These are phyloP conservation scores for Drosophila sp. DNA, from an alignment of 1,140 invertebrate species.

Conservation along the genomic window DNA sequence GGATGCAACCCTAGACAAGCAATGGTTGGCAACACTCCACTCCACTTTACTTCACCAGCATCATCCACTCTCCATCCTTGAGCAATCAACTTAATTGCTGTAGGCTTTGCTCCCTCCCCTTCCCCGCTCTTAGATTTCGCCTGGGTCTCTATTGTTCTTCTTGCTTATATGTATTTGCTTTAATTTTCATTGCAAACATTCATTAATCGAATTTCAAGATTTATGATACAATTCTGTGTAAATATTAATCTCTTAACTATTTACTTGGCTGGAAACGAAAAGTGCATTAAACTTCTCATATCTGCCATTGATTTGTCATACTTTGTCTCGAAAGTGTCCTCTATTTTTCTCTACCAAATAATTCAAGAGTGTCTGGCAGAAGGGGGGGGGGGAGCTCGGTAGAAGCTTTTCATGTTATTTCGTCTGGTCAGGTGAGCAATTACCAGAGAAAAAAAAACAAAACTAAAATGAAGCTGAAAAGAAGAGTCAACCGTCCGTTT, in stretches of 20 bases:
- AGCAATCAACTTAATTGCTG: conserved; percentile 77
- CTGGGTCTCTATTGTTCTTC: conserved; percentile 39
- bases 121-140: not conserved
- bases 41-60: not conserved
- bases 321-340: conserved; percentile 56
- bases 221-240: conserved; percentile 64
- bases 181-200: conserved; percentile 69
- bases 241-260: conserved; percentile 73
- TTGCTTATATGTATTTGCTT: not conserved
- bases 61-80: conserved; percentile 33
- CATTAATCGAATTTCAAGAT: conserved; percentile 80
- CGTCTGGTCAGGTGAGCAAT: conserved; percentile 47
- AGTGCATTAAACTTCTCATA: conserved; percentile 69
- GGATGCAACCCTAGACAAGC: conserved; percentile 55
- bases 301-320: conserved; percentile 67
- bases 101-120: conserved; percentile 35
- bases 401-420: conserved; percentile 33
- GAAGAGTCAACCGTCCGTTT: conserved; percentile 34
- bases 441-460: not conserved
- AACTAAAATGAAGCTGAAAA: not conserved
- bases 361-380: conserved; percentile 46
- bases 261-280: conserved; percentile 48
- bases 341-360: conserved; percentile 53
- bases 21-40: conserved; percentile 28
- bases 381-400: not conserved